A percentile compares a stretch with the other conserved stretches of the same genome.
These are phyloP conservation scores for Fistularia commersonii DNA, from an alignment of 2,797 vertebrate genomes.

Conservation along the genomic window DNA sequence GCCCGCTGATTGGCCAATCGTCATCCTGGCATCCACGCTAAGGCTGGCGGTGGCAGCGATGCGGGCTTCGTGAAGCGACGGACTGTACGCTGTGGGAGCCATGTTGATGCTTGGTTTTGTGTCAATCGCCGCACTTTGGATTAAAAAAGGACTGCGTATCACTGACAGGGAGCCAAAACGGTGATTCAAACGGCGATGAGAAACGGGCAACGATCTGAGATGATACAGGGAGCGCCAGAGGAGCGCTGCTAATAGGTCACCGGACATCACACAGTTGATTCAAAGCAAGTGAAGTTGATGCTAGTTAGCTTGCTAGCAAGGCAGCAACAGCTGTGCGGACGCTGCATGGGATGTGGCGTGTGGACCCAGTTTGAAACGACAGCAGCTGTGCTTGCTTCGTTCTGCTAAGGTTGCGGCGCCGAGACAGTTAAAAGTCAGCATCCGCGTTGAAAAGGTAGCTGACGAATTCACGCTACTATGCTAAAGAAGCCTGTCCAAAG, in stretches of 20 bases:
- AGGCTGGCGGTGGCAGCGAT: slow-evolving; percentile 43
- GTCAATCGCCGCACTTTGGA: slow-evolving; percentile 48
- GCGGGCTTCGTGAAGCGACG: slow-evolving; percentile 46
- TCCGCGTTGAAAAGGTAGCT: slow-evolving; percentile 1
- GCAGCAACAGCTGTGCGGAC: slow-evolving; percentile 67
- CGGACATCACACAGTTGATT: slow-evolving; percentile 31
- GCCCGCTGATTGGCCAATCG: slow-evolving; percentile 61
- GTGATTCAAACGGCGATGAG: slow-evolving; percentile 59
- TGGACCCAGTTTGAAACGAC: slow-evolving; percentile 39
- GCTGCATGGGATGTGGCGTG: slow-evolving; percentile 59
- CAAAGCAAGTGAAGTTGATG: slow-evolving; percentile 59
- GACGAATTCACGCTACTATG: slow-evolving; percentile 21
- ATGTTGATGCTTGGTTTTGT: slow-evolving; percentile 69
- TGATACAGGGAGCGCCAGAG: slow-evolving; percentile 29
- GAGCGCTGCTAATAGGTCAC: slow-evolving; percentile 40
- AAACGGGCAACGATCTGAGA: slow-evolving; percentile 41
- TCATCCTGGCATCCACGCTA: slow-evolving; percentile 46
- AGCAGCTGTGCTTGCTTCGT: slow-evolving; percentile 16
- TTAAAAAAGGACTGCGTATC: slow-evolving; percentile 41
- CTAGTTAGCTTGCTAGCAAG: slow-evolving; percentile 61
- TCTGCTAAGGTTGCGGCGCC: no score
- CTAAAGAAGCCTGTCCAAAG: slow-evolving; percentile 29
- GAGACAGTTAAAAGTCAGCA: no score
- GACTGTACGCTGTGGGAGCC: slow-evolving; percentile 61
- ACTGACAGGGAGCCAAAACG: slow-evolving; percentile 41